Conservation (phyloP, 2,113 vertebrate genomes). For the Paraplagusia blochii region DNA sequence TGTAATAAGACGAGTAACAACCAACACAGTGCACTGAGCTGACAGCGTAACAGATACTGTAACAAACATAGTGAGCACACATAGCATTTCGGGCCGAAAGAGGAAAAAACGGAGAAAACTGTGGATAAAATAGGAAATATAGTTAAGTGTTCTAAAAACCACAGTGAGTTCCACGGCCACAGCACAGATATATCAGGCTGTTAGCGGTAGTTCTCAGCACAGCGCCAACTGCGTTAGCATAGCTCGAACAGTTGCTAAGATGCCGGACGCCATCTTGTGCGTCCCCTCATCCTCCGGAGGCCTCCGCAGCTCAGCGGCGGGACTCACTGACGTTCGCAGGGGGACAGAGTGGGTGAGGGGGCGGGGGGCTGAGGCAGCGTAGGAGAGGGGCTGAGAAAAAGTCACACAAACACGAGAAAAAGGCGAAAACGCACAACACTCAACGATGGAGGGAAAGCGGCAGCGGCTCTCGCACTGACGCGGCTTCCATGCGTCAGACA, state of each 20-base stretch:
- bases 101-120: no score
- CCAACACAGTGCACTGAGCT: neutral
- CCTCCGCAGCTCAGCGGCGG: slow-evolving; percentile 38
- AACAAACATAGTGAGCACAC: neutral
- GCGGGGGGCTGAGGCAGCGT: slow-evolving; percentile 18
- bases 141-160: no score
- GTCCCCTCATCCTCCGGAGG: slow-evolving; percentile 33
- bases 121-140: no score
- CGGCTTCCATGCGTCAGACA: slow-evolving; percentile 19
- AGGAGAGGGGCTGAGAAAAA: slow-evolving; percentile 10
- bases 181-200: no score
- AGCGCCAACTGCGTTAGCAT: no score
- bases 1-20: no score
- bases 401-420: no score
- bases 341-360: slow-evolving; percentile 48
- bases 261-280: slow-evolving; percentile 81
- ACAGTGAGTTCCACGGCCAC: no score
- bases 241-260: no score
- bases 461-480: slow-evolving; percentile 21
- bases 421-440: slow-evolving; percentile 31
- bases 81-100: neutral
- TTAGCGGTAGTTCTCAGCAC: no score
- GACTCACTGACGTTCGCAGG: slow-evolving; percentile 38
- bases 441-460: slow-evolving; percentile 6
- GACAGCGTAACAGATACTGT: neutral